phyloP scores from a whole-genome alignment of 30 jellyfish, hydroid and myxozoan genomes.

The Hydractinia symbiolongicarpus region DNA sequence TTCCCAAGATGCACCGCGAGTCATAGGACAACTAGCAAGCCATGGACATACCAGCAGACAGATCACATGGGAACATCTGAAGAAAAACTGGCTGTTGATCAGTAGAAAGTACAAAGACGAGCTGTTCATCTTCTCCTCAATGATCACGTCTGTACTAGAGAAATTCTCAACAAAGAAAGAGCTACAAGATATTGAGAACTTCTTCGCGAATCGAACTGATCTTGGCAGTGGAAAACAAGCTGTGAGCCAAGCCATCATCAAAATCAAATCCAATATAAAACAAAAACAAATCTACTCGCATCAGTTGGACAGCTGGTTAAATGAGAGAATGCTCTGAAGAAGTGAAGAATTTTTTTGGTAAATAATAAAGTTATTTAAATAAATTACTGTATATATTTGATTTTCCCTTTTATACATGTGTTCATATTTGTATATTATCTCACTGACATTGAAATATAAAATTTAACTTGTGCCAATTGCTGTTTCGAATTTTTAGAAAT shows the following conservation, averaged over 20 bases:
- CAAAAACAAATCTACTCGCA: constrained; percentile 40
- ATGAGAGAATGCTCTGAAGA: background rate
- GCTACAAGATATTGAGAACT: constrained; percentile 42
- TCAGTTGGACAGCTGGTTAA: constrained; percentile 22
- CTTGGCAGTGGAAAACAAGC: constrained; percentile 11
- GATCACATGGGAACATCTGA: constrained; percentile 57
- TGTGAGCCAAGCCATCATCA: constrained; percentile 28
- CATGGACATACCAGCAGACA: constrained; percentile 60
- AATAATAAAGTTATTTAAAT: background rate
- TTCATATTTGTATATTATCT: too few relatives aligned
- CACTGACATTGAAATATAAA: too few relatives aligned
- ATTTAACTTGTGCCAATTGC: too few relatives aligned
- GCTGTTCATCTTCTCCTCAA: constrained; percentile 22
- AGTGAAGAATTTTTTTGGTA: background rate
- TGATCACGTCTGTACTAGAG: constrained; percentile 41
- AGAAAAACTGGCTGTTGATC: constrained; percentile 36
- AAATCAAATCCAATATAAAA: constrained; percentile 34
- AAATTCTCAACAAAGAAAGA: constrained; percentile 38
- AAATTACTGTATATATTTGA: too few relatives aligned
- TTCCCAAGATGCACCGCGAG: constrained; percentile 24
- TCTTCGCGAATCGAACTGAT: constrained; percentile 25
- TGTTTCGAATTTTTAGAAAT: too few relatives aligned
- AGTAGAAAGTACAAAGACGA: constrained; percentile 32
- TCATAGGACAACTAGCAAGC: constrained; percentile 42
- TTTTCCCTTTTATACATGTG: too few relatives aligned